Conservation (phyloP, 2,888 invertebrate species). For the Choreutis nemorana region DNA sequence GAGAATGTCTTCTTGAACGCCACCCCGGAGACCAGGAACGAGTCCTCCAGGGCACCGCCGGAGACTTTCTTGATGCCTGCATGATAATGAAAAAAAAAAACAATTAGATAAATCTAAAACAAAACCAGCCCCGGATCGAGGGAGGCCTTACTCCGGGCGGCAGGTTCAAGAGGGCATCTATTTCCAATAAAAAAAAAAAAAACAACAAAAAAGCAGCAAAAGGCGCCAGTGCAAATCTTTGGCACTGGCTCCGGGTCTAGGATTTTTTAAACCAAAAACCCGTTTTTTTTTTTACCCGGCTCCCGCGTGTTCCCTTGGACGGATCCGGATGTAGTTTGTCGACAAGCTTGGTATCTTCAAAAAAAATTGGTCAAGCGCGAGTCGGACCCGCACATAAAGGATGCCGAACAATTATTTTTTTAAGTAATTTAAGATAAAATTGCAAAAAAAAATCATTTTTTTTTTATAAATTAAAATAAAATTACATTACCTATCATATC, state of each 20-base stretch:
- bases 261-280: too few species aligned
- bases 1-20: conserved; percentile 99
- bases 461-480: neutral
- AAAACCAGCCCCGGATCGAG: too few species aligned
- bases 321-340: neutral
- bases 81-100: neutral
- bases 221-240: too few species aligned
- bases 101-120: too few species aligned
- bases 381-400: too few species aligned
- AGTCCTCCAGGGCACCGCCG: conserved; percentile 86
- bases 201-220: too few species aligned
- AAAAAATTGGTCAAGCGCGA: too few species aligned
- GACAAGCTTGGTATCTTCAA: neutral
- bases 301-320: conserved; percentile 12
- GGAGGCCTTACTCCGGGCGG: too few species aligned
- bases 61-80: conserved; percentile 93
- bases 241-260: too few species aligned
- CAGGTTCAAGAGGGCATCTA: too few species aligned
- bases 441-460: conserved; percentile 7
- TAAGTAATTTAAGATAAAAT: neutral
- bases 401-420: conserved; percentile 19
- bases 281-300: too few species aligned
- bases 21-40: conserved; percentile 90
- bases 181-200: too few species aligned
- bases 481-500: conserved; percentile 99